phyloP scores from a whole-genome alignment of 2,797 vertebrate species.

The Psittacula derbiana region DNA sequence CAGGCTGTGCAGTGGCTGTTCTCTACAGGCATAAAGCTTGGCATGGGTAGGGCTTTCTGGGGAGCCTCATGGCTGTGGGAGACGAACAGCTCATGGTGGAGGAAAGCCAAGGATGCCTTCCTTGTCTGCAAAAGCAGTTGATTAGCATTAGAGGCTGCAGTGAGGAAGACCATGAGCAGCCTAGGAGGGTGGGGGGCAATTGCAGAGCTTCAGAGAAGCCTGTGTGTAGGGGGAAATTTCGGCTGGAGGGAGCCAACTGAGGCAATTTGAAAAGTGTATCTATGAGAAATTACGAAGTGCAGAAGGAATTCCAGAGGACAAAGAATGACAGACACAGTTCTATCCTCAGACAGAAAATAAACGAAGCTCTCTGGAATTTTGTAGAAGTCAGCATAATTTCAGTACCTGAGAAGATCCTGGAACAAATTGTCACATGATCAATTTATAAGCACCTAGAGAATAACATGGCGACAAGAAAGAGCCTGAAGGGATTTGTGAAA shows the following conservation, averaged over 20 bases:
- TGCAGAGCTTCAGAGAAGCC: neutral
- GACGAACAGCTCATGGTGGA: neutral
- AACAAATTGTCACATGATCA: neutral
- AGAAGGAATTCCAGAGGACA: neutral
- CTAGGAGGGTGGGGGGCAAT: fast-evolving
- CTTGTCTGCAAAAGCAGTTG: neutral
- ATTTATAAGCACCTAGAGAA: neutral
- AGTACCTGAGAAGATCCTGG: neutral
- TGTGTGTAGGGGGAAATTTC: neutral
- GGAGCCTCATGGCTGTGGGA: neutral
- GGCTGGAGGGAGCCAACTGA: neutral
- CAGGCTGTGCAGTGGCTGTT: neutral
- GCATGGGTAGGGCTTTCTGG: neutral
- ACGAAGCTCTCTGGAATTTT: neutral
- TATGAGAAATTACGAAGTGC: neutral
- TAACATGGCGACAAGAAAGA: neutral
- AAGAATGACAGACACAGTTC: fast-evolving
- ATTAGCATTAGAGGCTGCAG: neutral
- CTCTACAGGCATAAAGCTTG: neutral
- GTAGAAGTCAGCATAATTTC: neutral
- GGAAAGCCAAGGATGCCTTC: neutral
- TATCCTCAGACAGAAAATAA: neutral
- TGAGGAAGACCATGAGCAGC: neutral
- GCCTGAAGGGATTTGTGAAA: neutral
- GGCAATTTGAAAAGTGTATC: neutral